A percentile compares a stretch with the other conserved stretches of the same genome.
These are phyloP conservation scores for Aplocera efformata DNA, from an alignment of 2,888 invertebrate genomes.

Conservation along the genomic window DNA sequence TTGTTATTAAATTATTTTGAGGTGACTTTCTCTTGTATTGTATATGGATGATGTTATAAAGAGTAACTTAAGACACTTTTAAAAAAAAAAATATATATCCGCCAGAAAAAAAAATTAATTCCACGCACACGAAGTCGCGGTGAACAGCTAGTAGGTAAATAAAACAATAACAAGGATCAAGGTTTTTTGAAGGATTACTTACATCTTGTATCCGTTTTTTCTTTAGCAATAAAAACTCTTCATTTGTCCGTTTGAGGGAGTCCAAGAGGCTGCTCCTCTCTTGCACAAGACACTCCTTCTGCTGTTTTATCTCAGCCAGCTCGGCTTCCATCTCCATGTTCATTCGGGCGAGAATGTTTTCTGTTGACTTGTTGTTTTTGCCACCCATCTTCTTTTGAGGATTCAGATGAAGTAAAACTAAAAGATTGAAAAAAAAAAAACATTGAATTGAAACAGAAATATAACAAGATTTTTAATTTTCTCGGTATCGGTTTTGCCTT, in stretches of 20 bases:
- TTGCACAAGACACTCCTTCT: constrained; percentile 69
- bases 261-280: constrained; percentile 81
- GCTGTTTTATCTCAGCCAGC: constrained; percentile 61
- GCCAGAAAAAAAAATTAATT: too few relatives aligned
- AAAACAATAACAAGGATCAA: too few relatives aligned
- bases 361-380: constrained; percentile 61
- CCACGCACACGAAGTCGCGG: too few relatives aligned
- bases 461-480: too few relatives aligned
- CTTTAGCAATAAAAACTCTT: constrained; percentile 87
- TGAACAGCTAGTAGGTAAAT: too few relatives aligned
- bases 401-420: constrained; percentile 62
- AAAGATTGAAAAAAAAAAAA: constrained; percentile 22
- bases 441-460: too few relatives aligned
- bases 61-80: too few relatives aligned
- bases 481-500: too few relatives aligned
- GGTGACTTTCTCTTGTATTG: too few relatives aligned
- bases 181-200: constrained; percentile 70
- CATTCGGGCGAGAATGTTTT: constrained; percentile 60
- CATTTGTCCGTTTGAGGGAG: constrained; percentile 86
- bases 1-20: too few relatives aligned
- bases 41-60: too few relatives aligned
- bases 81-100: too few relatives aligned
- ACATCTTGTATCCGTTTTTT: constrained; percentile 90
- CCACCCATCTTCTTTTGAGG: constrained; percentile 57
- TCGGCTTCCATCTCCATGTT: constrained; percentile 70